Evolutionary conservation across 92 coral and sea anemone species (phyloP).

Genomic region (Chrysogorgia sp.): DNA sequence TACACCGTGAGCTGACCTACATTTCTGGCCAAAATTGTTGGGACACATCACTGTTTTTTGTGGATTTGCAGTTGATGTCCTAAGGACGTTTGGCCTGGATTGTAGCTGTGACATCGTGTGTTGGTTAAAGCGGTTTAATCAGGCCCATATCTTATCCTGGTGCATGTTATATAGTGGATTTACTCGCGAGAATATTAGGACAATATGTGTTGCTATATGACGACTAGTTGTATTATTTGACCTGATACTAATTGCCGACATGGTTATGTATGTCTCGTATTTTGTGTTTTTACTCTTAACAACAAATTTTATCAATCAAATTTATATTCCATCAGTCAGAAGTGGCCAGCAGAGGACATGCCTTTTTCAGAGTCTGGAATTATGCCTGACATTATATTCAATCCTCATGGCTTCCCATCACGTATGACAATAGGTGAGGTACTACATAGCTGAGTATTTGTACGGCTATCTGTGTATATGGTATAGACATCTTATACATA

Average conservation of each 20-base stretch:
- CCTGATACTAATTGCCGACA: not conserved
- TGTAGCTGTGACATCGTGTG: too few relatives aligned
- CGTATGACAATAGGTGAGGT: constrained; percentile 98
- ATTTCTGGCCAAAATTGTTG: too few relatives aligned
- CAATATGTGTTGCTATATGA: not conserved
- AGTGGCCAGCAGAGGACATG: constrained; percentile 97
- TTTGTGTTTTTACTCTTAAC: too few relatives aligned
- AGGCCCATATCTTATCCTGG: too few relatives aligned
- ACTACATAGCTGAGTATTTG: not conserved
- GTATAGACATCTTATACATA: not conserved
- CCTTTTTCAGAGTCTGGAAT: constrained; percentile 99
- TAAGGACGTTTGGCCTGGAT: too few relatives aligned
- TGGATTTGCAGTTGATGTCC: too few relatives aligned
- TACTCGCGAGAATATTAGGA: too few relatives aligned
- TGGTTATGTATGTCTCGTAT: too few relatives aligned
- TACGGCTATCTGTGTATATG: not conserved
- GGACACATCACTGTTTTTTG: too few relatives aligned
- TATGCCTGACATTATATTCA: constrained; percentile 96
- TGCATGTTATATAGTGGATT: too few relatives aligned
- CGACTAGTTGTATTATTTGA: not conserved
- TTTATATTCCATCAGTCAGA: constrained; percentile 80
- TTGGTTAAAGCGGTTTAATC: too few relatives aligned
- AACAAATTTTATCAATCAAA: not conserved
- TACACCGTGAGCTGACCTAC: too few relatives aligned
- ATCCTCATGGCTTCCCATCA: constrained; percentile 97